A percentile compares a stretch with the other conserved stretches of the same genome.
phyloP scores from a whole-genome alignment of 2,113 vertebrate species.

The Apteryx owenii region DNA sequence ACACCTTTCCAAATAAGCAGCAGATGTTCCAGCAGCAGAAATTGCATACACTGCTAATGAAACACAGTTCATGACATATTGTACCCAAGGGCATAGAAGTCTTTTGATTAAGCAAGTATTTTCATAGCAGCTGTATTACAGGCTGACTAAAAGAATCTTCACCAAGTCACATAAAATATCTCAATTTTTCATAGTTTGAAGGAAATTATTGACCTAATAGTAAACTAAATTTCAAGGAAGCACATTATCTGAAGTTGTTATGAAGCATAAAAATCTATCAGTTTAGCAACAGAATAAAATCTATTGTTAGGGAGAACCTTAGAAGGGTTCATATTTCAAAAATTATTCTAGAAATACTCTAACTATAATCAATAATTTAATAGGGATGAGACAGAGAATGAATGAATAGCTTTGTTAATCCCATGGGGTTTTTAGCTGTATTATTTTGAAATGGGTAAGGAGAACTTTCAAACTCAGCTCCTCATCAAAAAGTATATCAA shows the following conservation, averaged over 20 bases:
- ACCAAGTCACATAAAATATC: background rate
- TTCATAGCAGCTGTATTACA: slow-evolving; percentile 2
- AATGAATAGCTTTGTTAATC: background rate
- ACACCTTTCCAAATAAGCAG: slow-evolving; percentile 8
- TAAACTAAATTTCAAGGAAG: background rate
- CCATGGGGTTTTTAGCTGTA: background rate
- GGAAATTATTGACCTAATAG: background rate
- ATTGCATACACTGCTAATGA: background rate
- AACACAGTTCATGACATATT: slow-evolving; percentile 45
- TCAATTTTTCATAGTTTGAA: background rate
- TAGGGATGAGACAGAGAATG: background rate
- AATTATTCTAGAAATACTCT: background rate
- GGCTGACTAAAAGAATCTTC: background rate
- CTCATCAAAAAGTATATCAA: background rate
- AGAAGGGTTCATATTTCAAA: background rate
- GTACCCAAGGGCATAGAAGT: slow-evolving; percentile 27
- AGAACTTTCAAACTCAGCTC: background rate
- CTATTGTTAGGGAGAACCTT: background rate
- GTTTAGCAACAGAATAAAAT: background rate
- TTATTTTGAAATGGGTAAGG: background rate
- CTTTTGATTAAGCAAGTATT: slow-evolving; percentile 52
- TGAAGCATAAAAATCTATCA: rapidly evolving
- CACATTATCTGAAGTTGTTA: background rate
- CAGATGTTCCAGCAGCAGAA: slow-evolving; percentile 26
- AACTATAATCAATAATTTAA: background rate